Base-by-base conservation (phyloP, 2,888 invertebrate species). In the Zeuzera pyrina region DNA sequence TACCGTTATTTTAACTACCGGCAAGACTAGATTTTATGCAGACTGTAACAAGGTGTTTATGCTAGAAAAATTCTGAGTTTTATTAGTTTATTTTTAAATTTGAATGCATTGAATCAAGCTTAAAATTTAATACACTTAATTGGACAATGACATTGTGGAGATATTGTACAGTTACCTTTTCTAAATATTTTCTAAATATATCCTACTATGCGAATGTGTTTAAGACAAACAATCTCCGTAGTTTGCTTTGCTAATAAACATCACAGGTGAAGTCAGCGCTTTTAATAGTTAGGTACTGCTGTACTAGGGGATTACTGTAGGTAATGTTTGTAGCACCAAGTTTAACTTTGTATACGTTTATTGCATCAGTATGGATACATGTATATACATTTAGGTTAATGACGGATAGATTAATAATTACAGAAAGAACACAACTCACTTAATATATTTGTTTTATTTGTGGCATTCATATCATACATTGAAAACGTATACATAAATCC, bases 1-100 rank as follows among this genome's bases (percentile, higher is more conserved):
- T 39, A 64, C 79, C 69, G 79, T 76, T 77, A 76, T 57, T 57
- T 62, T 71, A 65, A 69, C 68, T 68, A 66, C 58, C 42, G 35
- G 42, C 44, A 40, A 47, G 49, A 41, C 39, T 47, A 46, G 50
- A 45, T 50, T 47, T 40, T 49, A 49, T 48, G 26, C 10, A 26
- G 26, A 12, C 11, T 4, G 22, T 22, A n/a, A 10, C 22, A 8
- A 26, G 13, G 8, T 26, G 11, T 26, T 12, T 12, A 19, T 19
- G 19, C 5, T 6, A 8, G 5, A 19, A 19, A 6, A 12, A 26
- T 8, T 26, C 12, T 12, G 7, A 19, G 8, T 19, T 8, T 19
- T 6, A 8, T 4, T 6, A 5, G 19, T 4, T 19, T 4, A 19
- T 19, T 19, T 8, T 4, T 19, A 6, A 19, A 6, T 19, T 19